Percentiles rank a stretch among this genome's conserved stretches.
Evolutionary conservation across 2,113 vertebrate genomes (phyloP).

Genomic region (Nipponia nippon): DNA sequence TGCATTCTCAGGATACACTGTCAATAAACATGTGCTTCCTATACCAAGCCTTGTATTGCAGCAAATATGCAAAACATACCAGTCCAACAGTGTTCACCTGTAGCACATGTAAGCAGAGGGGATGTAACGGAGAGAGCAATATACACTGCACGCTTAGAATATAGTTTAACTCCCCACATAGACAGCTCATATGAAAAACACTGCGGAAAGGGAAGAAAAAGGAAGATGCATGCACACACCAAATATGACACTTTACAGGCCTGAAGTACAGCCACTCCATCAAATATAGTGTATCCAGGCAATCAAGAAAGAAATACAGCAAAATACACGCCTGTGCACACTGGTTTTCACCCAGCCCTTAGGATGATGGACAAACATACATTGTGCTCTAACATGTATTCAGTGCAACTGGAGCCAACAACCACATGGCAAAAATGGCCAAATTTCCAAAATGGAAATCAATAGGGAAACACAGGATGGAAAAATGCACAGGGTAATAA

Average conservation of each 20-base stretch:
- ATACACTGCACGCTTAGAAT: background rate
- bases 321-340: background rate
- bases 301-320: background rate
- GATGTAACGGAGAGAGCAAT: background rate
- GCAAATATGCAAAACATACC: background rate
- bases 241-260: background rate
- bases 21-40: background rate
- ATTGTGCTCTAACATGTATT: background rate
- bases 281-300: background rate
- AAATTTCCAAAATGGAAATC: background rate
- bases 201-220: background rate
- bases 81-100: background rate
- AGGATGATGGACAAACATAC: background rate
- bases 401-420: background rate
- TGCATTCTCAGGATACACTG: background rate
- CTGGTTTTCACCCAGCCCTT: background rate
- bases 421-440: background rate
- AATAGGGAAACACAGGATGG: background rate
- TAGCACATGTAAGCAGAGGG: background rate
- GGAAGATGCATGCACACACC: background rate
- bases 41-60: background rate
- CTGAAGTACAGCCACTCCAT: background rate
- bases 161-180: background rate
- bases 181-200: background rate
- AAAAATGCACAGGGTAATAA: background rate